Base-by-base conservation (phyloP, 1,140 invertebrate genomes). In the Laupala kohalensis region DNA sequence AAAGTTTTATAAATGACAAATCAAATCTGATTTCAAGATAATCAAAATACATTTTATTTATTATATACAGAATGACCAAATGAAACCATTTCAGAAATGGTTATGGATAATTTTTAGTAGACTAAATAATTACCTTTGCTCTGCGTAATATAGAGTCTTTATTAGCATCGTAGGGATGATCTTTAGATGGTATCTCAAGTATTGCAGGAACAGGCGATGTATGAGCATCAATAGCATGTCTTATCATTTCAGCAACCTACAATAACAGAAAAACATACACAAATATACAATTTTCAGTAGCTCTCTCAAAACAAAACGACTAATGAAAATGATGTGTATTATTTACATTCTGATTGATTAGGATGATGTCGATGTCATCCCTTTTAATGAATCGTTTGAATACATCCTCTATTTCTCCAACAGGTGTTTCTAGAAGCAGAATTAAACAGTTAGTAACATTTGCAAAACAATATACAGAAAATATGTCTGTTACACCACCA, bases 171-270 rank as follows among this genome's bases (percentile, higher is more conserved):
- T 99, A 99, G 0, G 98, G 98, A 82, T 97, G 93, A 83, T 99
- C 97, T 81, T 99, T 99, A 24, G 96, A 98, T 25, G 98, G 98
- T 77, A 99, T 99, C 86, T 99, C 98, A 68, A 99, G 84, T 6
- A 99, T 93, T 15, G 98, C 89, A 26, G 98, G 98, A 73, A 99
- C 92, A 3, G 96, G 94, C 67, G 91, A 87, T 29, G 89, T 92
- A 79, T 99, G 96, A 26, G 86, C 88, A 80, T 99, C 98, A 75
- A 99, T 97, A 9, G 94, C 90, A 82, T 98, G 95, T 69, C 98
- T 88, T 79, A 99, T 98, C 86, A 98, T 87, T 83, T 99, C 98
- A 63, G 98, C 98, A 74, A 99, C 87, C 89, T 91, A 69, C 28
- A 73, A 74, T 71, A 37, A 67, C 13, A 68, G 23, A 65, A 62